Conservation (phyloP, 2,888 invertebrate genomes). For the Sinotaia quadrata region DNA sequence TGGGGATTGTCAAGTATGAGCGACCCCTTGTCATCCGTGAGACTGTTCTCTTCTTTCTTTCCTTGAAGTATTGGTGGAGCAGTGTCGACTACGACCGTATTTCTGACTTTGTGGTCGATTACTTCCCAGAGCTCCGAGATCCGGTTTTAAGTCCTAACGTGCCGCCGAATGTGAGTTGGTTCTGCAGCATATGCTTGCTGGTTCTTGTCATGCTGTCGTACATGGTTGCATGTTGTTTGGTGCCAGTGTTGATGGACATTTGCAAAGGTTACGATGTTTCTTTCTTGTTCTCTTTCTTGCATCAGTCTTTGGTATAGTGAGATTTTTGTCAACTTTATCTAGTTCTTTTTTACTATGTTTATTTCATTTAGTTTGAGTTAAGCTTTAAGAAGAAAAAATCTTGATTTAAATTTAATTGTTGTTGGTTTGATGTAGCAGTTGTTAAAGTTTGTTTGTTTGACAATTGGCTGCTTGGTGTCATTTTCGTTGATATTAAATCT, state of each 20-base stretch:
- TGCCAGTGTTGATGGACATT: no score
- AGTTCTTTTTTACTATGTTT: no score
- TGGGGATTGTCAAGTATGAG: slow-evolving; percentile 36
- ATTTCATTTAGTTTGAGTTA: no score
- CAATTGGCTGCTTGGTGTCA: no score
- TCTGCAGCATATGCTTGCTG: neutral
- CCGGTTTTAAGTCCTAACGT: slow-evolving; percentile 35
- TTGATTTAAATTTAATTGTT: no score
- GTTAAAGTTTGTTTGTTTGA: no score
- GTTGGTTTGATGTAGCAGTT: no score
- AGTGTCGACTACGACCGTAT: slow-evolving; percentile 41
- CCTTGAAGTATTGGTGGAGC: slow-evolving; percentile 42
- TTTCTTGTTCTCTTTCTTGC: neutral
- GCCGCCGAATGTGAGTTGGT: slow-evolving; percentile 36
- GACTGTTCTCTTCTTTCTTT: slow-evolving; percentile 40
- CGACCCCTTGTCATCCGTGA: slow-evolving; percentile 39
- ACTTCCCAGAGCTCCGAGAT: slow-evolving; percentile 39
- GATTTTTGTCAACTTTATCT: no score
- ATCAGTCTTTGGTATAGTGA: no score
- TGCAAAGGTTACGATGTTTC: neutral
- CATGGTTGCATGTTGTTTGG: neutral
- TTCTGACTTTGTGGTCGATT: slow-evolving; percentile 38
- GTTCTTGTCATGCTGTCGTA: neutral
- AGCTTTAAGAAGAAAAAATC: no score
- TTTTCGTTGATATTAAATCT: no score